Conservation (phyloP, 2,888 invertebrate genomes). For the Agrilus cyanescens region DNA sequence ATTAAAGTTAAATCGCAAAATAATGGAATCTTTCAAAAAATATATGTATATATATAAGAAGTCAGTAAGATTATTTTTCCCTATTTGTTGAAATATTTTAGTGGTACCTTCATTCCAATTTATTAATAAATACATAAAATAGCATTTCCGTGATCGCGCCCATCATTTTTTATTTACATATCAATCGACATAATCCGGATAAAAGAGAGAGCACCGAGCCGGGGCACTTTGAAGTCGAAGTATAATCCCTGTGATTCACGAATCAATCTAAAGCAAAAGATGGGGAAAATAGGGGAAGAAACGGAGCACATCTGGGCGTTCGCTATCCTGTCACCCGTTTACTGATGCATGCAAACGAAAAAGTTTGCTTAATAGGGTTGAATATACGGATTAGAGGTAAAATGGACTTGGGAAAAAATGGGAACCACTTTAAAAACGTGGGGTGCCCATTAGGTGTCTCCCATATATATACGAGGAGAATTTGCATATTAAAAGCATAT, state of each 20-base stretch:
- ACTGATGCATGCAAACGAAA: constrained; percentile 14
- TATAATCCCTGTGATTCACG: constrained; percentile 17
- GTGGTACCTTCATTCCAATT: too few relatives aligned
- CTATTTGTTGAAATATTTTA: too few relatives aligned
- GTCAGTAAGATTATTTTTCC: too few relatives aligned
- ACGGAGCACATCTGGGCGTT: constrained; percentile 14
- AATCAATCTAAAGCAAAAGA: constrained; percentile 17
- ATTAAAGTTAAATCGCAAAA: too few relatives aligned
- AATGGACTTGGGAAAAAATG: constrained; percentile 14
- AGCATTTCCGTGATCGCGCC: constrained; percentile 1
- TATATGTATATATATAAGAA: too few relatives aligned
- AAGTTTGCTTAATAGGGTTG: constrained; percentile 18
- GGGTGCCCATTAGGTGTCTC: too few relatives aligned
- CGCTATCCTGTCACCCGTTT: neutral
- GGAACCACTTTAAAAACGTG: too few relatives aligned
- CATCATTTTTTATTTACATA: constrained; percentile 18
- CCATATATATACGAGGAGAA: too few relatives aligned
- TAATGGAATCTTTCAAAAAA: too few relatives aligned
- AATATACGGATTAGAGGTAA: constrained; percentile 16
- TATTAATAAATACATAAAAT: too few relatives aligned
- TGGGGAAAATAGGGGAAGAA: constrained; percentile 10
- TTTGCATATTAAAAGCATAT: too few relatives aligned
- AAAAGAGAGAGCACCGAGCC: constrained; percentile 4
- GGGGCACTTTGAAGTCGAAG: constrained; percentile 1
- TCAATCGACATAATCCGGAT: constrained; percentile 20